A percentile compares a stretch with the other conserved stretches of the same genome.
Evolutionary conservation across 2,113 vertebrate species (phyloP).

Genomic region (Mirounga angustirostris): DNA sequence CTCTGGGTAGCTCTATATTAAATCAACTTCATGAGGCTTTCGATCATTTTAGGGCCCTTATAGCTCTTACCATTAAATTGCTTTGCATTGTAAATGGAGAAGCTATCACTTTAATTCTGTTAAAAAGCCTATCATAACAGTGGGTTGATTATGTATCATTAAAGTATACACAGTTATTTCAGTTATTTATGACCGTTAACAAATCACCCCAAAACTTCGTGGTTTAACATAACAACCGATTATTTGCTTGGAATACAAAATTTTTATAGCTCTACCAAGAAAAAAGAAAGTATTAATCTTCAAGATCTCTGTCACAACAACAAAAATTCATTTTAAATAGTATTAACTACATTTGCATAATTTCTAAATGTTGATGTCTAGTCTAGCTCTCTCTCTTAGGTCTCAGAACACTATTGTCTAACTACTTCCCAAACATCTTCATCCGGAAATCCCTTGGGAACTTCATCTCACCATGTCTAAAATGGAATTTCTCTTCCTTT

Average conservation of each 20-base stretch:
- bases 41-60: constrained; percentile 59
- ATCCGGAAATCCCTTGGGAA: neutral
- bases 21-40: constrained; percentile 69
- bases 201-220: constrained; percentile 34
- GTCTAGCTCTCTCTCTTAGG: neutral
- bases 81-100: constrained; percentile 65
- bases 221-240: neutral
- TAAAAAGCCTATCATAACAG: constrained; percentile 69
- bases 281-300: neutral
- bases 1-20: constrained; percentile 52
- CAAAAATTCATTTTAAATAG: neutral
- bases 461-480: constrained; percentile 8
- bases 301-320: constrained; percentile 1
- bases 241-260: neutral
- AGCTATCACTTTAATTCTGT: constrained; percentile 61
- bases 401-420: neutral
- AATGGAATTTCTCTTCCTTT: constrained; percentile 19
- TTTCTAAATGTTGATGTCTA: neutral
- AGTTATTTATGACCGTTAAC: constrained; percentile 48
- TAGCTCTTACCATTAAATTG: constrained; percentile 66
- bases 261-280: neutral
- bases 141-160: constrained; percentile 55
- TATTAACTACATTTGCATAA: constrained; percentile 18
- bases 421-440: constrained; percentile 28
- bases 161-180: constrained; percentile 61